Conservation (phyloP, 2,113 vertebrate genomes). For the Pelecanoides urinatrix region DNA sequence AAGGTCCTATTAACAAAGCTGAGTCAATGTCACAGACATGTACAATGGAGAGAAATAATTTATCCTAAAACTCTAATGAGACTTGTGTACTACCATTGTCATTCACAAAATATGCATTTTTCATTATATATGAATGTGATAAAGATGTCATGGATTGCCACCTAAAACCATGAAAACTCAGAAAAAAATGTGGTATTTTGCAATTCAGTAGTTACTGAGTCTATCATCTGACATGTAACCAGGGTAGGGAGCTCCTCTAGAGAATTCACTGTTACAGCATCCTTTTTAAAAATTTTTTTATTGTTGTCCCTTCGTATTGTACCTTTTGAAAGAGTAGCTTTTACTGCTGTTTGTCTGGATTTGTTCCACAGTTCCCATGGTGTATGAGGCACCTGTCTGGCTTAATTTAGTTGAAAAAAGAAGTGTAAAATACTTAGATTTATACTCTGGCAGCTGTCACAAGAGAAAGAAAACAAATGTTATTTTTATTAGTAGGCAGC, state of each 20-base stretch:
- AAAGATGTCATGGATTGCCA: neutral
- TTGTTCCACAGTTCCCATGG: neutral
- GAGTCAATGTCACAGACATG: neutral
- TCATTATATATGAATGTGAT: neutral
- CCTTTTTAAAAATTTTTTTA: neutral
- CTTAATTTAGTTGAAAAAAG: neutral
- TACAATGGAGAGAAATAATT: neutral
- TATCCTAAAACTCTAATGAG: neutral
- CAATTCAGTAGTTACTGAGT: neutral
- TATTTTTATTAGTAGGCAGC: conserved; percentile 2
- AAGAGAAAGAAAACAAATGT: neutral
- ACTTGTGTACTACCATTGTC: neutral
- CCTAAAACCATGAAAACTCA: neutral
- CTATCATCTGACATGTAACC: neutral
- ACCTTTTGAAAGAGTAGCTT: neutral
- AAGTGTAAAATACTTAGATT: neutral
- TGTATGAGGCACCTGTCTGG: neutral
- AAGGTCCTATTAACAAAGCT: neutral
- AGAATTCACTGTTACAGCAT: neutral
- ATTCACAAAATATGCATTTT: neutral
- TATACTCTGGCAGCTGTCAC: neutral
- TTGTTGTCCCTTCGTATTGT: neutral
- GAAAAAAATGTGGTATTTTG: neutral
- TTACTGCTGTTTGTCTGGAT: neutral
- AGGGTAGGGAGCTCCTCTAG: neutral